phyloP scores from a whole-genome alignment of 2,113 vertebrate species.

The Lophius piscatorius region DNA sequence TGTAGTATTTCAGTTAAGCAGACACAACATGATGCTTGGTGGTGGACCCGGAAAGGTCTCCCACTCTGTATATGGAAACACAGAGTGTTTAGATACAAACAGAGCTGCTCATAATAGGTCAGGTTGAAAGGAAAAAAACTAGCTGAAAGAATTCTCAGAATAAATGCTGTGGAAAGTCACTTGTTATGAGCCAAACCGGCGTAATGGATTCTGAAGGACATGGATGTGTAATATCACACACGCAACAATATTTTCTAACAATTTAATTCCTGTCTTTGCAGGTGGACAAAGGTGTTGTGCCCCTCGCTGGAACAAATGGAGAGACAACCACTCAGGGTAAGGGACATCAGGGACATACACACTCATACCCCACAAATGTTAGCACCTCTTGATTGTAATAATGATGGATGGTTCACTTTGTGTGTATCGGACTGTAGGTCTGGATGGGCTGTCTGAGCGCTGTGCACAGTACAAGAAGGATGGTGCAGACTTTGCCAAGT shows the following conservation, averaged over 20 bases:
- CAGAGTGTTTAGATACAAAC: slow-evolving; percentile 41
- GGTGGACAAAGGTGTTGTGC: slow-evolving; percentile 98
- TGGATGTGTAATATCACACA: not conserved
- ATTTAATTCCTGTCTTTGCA: slow-evolving; percentile 48
- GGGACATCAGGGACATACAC: not conserved
- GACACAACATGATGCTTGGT: too few species aligned
- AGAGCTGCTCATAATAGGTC: slow-evolving; percentile 13
- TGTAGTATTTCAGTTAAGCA: not conserved
- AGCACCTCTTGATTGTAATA: not conserved
- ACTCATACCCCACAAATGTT: not conserved
- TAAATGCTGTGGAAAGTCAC: not conserved
- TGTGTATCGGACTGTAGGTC: slow-evolving; percentile 74
- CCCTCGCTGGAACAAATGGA: slow-evolving; percentile 93
- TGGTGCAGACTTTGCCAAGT: slow-evolving; percentile 96
- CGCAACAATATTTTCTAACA: too few species aligned
- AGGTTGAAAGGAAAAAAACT: slow-evolving; percentile 12
- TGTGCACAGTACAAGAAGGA: slow-evolving; percentile 99
- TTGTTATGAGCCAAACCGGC: not conserved
- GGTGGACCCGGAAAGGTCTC: too few species aligned
- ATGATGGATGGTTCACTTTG: not conserved
- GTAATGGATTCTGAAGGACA: not conserved
- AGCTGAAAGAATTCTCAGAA: slow-evolving; percentile 4
- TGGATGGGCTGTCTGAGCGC: slow-evolving; percentile 94
- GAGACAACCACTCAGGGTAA: slow-evolving; percentile 99
- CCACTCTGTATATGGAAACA: slow-evolving; percentile 4